Percentiles rank a stretch among this genome's conserved stretches.
These are phyloP conservation scores for Panurus biarmicus DNA, from an alignment of 2,113 vertebrate genomes.

Conservation along the genomic window DNA sequence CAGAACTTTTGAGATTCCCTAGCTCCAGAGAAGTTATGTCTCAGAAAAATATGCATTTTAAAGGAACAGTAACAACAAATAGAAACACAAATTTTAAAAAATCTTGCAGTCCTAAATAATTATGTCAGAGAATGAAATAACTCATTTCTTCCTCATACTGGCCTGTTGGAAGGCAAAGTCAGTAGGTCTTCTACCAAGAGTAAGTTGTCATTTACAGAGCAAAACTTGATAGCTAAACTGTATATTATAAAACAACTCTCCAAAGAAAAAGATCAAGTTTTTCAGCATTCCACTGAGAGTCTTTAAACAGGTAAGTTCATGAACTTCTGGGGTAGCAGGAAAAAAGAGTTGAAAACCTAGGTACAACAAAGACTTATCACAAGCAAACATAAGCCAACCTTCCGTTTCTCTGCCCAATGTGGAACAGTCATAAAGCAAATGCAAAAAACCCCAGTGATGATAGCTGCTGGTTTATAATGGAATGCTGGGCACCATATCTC, in stretches of 20 bases:
- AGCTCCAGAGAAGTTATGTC: not conserved
- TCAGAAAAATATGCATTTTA: not conserved
- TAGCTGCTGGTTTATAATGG: not conserved
- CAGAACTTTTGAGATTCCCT: not conserved
- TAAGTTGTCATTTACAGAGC: too few relatives aligned
- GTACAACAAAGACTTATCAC: not conserved
- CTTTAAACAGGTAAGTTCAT: not conserved
- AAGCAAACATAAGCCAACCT: not conserved
- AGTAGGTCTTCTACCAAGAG: not conserved
- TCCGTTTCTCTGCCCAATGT: not conserved
- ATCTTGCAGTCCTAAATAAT: not conserved
- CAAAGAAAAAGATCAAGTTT: not conserved
- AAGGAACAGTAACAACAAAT: not conserved
- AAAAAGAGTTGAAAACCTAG: not conserved
- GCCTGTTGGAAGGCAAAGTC: not conserved
- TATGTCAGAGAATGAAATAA: not conserved
- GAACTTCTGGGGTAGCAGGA: not conserved
- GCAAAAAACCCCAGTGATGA: not conserved
- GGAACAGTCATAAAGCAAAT: not conserved
- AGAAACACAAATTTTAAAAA: not conserved
- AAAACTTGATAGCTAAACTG: not conserved
- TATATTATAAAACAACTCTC: not conserved
- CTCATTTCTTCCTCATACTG: not conserved
- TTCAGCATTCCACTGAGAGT: not conserved
- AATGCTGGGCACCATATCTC: not conserved